Percentiles rank a stretch among this genome's conserved stretches.
These are phyloP conservation scores for Zophobas atratus DNA, from an alignment of 1,140 invertebrate species.

Conservation along the genomic window DNA sequence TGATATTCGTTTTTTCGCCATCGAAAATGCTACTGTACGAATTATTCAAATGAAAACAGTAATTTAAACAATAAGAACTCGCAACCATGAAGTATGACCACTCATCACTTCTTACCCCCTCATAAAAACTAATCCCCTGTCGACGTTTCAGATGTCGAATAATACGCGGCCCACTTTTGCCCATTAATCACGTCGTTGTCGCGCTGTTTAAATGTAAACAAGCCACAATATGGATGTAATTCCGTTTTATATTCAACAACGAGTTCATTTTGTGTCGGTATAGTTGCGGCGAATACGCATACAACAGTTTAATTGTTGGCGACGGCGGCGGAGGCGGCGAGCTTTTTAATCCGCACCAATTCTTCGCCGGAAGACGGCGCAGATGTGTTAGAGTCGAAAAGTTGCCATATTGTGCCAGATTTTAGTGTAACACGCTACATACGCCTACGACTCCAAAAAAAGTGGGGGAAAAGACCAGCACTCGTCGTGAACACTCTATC, in stretches of 20 bases:
- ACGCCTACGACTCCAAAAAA: too few relatives aligned
- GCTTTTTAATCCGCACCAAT: slow-evolving; percentile 15
- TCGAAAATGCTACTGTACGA: too few relatives aligned
- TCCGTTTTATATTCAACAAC: slow-evolving; percentile 48
- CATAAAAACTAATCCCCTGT: not conserved
- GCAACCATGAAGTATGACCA: too few relatives aligned
- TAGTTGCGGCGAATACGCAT: slow-evolving; percentile 6
- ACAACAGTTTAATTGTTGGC: slow-evolving; percentile 22
- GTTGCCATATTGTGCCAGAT: not conserved
- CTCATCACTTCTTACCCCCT: too few relatives aligned
- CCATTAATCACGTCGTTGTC: slow-evolving; percentile 47
- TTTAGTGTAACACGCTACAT: too few relatives aligned
- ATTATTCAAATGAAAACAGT: too few relatives aligned
- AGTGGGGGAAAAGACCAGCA: too few relatives aligned
- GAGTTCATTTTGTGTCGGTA: slow-evolving; percentile 25
- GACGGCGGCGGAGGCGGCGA: not conserved
- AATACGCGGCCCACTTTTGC: slow-evolving; percentile 12
- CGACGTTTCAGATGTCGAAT: not conserved
- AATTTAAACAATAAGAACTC: too few relatives aligned
- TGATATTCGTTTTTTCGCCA: too few relatives aligned
- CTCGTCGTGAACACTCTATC: too few relatives aligned
- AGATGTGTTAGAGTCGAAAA: not conserved
- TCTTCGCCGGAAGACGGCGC: not conserved
- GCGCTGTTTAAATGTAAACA: slow-evolving; percentile 51
- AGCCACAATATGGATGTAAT: slow-evolving; percentile 49